Percentiles rank a stretch among this genome's conserved stretches.
These are phyloP conservation scores for cattle (Bos taurus) DNA, from an alignment of 2,113 vertebrate genomes.

Conservation along the genomic window DNA sequence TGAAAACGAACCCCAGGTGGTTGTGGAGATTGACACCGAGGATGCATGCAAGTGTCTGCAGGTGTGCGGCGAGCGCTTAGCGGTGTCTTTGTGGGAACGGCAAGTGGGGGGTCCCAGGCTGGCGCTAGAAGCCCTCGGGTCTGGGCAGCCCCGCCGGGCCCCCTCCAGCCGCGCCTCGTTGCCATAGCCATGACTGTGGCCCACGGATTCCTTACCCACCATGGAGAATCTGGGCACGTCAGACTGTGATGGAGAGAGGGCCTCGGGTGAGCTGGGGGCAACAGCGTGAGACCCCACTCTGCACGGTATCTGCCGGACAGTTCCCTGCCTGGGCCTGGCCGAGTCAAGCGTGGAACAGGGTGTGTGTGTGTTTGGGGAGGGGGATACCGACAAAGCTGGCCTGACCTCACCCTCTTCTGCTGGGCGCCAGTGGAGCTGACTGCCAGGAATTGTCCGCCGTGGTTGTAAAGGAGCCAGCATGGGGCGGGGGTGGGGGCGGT, in stretches of 20 bases:
- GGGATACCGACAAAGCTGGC: not conserved
- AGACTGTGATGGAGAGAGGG: not conserved
- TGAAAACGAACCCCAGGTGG: accelerated
- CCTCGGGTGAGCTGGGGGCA: not conserved
- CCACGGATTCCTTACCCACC: accelerated
- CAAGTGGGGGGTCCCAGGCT: too few species aligned
- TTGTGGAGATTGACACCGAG: accelerated
- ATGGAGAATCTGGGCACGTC: not conserved
- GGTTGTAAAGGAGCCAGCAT: not conserved
- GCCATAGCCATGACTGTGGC: not conserved
- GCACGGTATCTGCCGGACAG: not conserved
- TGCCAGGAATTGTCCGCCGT: not conserved
- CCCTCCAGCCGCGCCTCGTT: not conserved
- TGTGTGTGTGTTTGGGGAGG: not conserved
- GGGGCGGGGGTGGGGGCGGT: too few species aligned
- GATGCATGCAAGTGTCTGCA: accelerated
- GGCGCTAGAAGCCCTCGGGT: not conserved
- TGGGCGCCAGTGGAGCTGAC: not conserved
- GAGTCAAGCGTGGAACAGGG: not conserved
- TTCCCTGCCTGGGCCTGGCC: not conserved
- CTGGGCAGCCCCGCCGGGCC: not conserved
- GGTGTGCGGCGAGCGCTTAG: accelerated
- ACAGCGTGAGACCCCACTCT: accelerated
- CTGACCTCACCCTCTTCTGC: not conserved
- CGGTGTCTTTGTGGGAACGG: accelerated